Evolutionary conservation across 2,797 vertebrate species (phyloP), one percentile per base, ranked within the genome.

Genomic region (Argyrosomus regius): DNA sequence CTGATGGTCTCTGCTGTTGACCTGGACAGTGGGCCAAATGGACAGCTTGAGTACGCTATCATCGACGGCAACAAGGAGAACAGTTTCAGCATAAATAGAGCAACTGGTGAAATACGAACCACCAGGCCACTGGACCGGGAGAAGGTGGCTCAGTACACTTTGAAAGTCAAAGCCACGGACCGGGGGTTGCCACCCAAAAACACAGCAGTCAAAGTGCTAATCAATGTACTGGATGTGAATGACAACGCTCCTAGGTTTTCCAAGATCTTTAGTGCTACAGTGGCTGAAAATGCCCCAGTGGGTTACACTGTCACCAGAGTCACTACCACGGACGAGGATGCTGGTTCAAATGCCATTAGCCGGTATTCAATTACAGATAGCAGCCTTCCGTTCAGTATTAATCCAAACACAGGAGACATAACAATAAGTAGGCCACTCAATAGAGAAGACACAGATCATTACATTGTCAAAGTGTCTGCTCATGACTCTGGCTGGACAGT

Each of bases 401-500:
- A 99, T 69, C 95, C 96, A 58, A 98, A 81, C 90, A 97, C 97
- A 0, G 98, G 98, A 9, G 98, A 98, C 82, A 99, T 99, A 75
- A 96, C 96, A 12, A 93, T 99, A 26, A 99, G 96, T 70, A 93
- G 98, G 65, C 96, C 96, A 0, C 94, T 99, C 17, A 98, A 99
- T 64, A 95, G 98, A 89, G 98, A 99, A 88, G 97, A 99, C 85
- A 97, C 94, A 0, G 96, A 98, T 75, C 97, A 97, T 67, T 99
- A 99, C 87, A 96, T 98, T 13, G 96, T 98, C 79, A 96, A 96
- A 83, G 97, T 99, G 46, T 97, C 97, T 3, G 98, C 98, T 0
- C 98, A 98, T 10, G 98, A 99, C 91, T 99, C 97, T 0, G 98
- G 98, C 12, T 99, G 98, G 98, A 99, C 98, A 0, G 98, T 99